phyloP scores from a whole-genome alignment of 2,113 vertebrate genomes.

The Elachura formosa region DNA sequence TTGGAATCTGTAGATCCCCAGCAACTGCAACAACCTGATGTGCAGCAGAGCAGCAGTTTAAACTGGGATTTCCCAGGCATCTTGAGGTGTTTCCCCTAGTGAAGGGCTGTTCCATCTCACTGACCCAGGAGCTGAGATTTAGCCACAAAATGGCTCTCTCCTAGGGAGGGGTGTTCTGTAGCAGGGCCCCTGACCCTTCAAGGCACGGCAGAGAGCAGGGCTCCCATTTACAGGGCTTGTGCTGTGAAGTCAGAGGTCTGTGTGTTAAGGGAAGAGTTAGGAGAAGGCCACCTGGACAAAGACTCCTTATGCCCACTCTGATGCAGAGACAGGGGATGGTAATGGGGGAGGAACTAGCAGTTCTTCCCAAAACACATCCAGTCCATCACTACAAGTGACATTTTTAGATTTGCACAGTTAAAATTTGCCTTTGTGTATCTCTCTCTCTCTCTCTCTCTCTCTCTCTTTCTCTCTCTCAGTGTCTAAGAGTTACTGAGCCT shows the following conservation, averaged over 20 bases:
- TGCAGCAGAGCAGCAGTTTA: fast-evolving
- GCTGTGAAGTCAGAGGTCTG: neutral
- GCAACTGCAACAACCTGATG: neutral
- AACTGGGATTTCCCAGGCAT: neutral
- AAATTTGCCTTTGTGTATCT: neutral
- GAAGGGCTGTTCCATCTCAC: neutral
- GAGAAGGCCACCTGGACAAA: neutral
- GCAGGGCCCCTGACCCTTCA: neutral
- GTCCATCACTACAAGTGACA: neutral
- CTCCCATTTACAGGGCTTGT: neutral
- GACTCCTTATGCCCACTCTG: neutral
- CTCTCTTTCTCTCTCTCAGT: neutral
- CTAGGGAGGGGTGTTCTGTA: neutral
- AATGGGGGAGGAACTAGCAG: neutral
- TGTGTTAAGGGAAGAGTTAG: neutral
- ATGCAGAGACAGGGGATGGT: neutral
- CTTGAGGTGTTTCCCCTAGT: fast-evolving
- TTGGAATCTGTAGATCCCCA: neutral
- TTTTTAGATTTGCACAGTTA: conserved; percentile 15
- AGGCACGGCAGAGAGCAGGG: neutral
- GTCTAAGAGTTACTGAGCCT: neutral
- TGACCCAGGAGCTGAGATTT: neutral
- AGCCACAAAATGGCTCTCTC: neutral
- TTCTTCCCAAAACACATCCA: neutral
- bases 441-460: neutral